Evolutionary conservation across 2,797 vertebrate species (phyloP).

Genomic region (Setipinna tenuifilis): DNA sequence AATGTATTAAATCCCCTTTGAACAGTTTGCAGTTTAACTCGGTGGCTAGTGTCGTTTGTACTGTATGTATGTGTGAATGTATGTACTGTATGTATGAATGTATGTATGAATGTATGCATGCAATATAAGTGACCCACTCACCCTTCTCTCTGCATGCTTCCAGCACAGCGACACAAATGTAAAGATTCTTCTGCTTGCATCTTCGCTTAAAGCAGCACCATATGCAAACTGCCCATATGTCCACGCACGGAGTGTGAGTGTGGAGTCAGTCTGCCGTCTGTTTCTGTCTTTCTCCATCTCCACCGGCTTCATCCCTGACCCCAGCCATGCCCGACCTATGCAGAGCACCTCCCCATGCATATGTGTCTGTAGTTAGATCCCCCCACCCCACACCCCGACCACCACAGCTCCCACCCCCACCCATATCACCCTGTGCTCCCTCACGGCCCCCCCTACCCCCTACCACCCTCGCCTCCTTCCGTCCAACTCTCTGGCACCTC

Average conservation of each 20-base stretch:
- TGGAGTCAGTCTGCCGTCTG: conserved; percentile 32
- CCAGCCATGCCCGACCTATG: no score
- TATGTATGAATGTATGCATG: background rate
- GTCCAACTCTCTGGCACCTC: background rate
- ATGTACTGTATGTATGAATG: no score
- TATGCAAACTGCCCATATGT: conserved; percentile 24
- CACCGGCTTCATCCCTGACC: no score
- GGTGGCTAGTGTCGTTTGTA: no score
- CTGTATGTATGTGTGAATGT: no score
- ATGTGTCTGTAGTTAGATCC: conserved; percentile 50
- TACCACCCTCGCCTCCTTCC: no score
- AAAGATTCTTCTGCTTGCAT: background rate
- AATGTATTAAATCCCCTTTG: no score
- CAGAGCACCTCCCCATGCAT: background rate
- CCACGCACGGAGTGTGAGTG: background rate
- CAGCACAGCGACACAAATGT: background rate
- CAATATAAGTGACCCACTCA: background rate
- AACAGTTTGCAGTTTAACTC: no score
- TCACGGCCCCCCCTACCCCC: no score
- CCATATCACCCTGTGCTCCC: no score
- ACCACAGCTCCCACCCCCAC: conserved; percentile 68
- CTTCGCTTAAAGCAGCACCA: background rate
- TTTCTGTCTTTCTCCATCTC: background rate
- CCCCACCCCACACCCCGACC: conserved; percentile 60
- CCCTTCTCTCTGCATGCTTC: background rate